phyloP scores from a whole-genome alignment of 2,113 vertebrate species.

The Austrofundulus limnaeus region DNA sequence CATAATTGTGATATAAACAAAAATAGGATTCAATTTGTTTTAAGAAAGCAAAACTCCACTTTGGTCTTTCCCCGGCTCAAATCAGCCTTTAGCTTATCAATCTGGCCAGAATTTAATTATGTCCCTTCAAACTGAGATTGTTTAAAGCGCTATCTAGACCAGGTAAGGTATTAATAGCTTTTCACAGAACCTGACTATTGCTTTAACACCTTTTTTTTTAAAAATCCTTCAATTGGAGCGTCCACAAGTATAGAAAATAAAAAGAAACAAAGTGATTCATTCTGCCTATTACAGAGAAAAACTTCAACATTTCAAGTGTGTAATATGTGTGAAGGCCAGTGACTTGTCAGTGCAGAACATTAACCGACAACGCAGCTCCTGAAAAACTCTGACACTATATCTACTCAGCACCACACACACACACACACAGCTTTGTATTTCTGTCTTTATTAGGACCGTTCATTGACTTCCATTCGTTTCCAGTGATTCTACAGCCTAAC shows the following conservation, averaged over 20 bases:
- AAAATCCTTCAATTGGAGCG: neutral
- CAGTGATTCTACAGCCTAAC: too few species aligned
- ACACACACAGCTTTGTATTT: too few species aligned
- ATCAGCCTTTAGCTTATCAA: neutral
- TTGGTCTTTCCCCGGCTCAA: too few species aligned
- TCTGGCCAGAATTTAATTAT: neutral
- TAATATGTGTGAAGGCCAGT: conserved; percentile 51
- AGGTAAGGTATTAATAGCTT: too few species aligned
- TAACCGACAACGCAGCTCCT: conserved; percentile 43
- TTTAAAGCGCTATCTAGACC: too few species aligned
- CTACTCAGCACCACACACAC: conserved; percentile 47
- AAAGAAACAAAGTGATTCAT: conserved; percentile 43
- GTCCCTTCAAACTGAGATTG: neutral
- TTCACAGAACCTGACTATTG: too few species aligned
- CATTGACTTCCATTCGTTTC: too few species aligned
- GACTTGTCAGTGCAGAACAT: conserved; percentile 30
- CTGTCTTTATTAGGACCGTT: too few species aligned
- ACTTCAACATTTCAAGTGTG: conserved; percentile 46
- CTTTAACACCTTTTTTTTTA: too few species aligned
- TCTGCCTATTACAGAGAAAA: conserved; percentile 31
- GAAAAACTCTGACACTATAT: conserved; percentile 62
- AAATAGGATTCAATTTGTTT: too few species aligned
- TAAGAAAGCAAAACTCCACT: too few species aligned
- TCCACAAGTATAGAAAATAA: neutral
- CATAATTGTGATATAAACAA: too few species aligned